Percentiles rank a stretch among this genome's conserved stretches.
phyloP scores from a whole-genome alignment of 2,888 invertebrate genomes.

The Lithodes maja region DNA sequence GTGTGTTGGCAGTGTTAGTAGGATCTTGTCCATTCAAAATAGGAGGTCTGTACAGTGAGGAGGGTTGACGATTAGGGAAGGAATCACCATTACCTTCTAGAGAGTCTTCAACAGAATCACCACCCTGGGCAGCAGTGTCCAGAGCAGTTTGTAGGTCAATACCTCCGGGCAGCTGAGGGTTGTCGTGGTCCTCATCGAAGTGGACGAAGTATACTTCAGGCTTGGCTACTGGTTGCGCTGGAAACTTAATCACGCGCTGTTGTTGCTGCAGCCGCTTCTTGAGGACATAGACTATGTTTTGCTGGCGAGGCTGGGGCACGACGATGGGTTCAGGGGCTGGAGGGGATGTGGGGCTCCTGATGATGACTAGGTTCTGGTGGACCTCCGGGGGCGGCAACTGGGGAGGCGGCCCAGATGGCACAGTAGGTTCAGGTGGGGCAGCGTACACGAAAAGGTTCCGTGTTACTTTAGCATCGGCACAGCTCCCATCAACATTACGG shows the following conservation, averaged over 20 bases:
- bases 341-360: constrained; percentile 26
- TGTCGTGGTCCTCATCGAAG: constrained; percentile 42
- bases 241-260: constrained; percentile 47
- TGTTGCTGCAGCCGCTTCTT: constrained; percentile 17
- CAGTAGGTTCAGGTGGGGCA: constrained; percentile 22
- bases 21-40: too few species aligned
- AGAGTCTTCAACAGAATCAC: not conserved
- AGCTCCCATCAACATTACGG: constrained; percentile 37
- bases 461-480: constrained; percentile 30
- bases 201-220: constrained; percentile 63
- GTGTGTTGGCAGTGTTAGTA: too few species aligned
- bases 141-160: constrained; percentile 58
- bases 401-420: not conserved
- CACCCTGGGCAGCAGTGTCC: constrained; percentile 26
- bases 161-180: constrained; percentile 58
- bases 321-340: constrained; percentile 39
- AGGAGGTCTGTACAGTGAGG: too few species aligned
- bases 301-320: constrained; percentile 39
- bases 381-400: constrained; percentile 45
- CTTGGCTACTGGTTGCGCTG: constrained; percentile 34
- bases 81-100: too few species aligned
- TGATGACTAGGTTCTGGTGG: constrained; percentile 51
- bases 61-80: too few species aligned
- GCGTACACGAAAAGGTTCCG: constrained; percentile 43
- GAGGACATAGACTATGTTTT: constrained; percentile 59